phyloP scores from a whole-genome alignment of 2,888 invertebrate species.

The Caenorhabditis drosophilae region DNA sequence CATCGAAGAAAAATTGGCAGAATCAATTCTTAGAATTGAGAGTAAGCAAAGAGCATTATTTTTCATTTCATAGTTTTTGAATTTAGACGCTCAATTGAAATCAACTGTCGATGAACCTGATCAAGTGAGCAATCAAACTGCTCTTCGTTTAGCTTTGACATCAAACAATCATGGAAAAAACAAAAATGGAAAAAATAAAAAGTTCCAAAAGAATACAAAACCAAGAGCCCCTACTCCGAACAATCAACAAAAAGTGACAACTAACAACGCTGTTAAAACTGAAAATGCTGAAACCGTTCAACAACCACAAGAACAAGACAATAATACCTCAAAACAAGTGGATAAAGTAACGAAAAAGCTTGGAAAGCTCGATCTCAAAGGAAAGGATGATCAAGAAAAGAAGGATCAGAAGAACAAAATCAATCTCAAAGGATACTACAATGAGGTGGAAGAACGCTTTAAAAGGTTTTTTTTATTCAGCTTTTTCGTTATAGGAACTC shows the following conservation, averaged over 20 bases:
- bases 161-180: conserved; percentile 5
- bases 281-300: conserved; percentile 6
- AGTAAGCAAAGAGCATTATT: conserved; percentile 21
- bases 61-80: too few relatives aligned
- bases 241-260: conserved; percentile 5
- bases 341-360: not conserved
- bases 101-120: not conserved
- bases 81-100: conserved; percentile 3
- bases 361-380: not conserved
- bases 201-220: conserved; percentile 5
- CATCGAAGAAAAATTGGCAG: conserved; percentile 61
- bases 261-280: conserved; percentile 3
- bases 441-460: conserved; percentile 1
- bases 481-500: not conserved
- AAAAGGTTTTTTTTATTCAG: not conserved
- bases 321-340: not conserved
- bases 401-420: not conserved
- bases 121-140: conserved; percentile 24
- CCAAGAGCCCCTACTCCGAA: conserved; percentile 10
- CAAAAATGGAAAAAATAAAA: conserved; percentile 5
- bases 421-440: not conserved
- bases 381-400: not conserved
- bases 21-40: conserved; percentile 66
- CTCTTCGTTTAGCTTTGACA: conserved; percentile 23
- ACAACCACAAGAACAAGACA: not conserved